Conservation (phyloP, 2,113 vertebrate species). For the Tachuris rubrigastra region DNA sequence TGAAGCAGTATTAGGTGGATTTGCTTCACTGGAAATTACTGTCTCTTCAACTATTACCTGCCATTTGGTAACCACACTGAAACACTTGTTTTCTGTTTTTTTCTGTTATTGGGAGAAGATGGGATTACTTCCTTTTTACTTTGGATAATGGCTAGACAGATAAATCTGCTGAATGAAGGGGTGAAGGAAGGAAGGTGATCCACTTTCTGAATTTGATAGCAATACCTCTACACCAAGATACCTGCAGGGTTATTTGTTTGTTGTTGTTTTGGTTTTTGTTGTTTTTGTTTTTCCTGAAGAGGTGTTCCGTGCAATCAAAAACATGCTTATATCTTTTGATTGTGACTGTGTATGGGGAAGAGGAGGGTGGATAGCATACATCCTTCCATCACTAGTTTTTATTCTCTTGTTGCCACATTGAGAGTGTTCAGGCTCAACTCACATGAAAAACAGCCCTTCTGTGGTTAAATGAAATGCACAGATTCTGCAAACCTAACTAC, state of each 20-base stretch:
- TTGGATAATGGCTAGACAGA: background rate
- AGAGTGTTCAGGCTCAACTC: background rate
- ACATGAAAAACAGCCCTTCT: background rate
- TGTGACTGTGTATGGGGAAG: background rate
- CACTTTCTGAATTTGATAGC: background rate
- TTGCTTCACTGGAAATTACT: background rate
- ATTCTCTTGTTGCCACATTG: background rate
- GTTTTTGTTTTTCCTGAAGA: background rate
- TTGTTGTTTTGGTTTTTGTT: background rate
- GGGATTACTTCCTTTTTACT: background rate
- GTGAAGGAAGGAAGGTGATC: background rate
- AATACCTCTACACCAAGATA: background rate
- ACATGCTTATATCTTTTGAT: background rate
- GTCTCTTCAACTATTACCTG: background rate
- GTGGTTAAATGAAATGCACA: rapidly evolving
- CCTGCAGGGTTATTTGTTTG: background rate
- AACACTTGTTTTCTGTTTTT: background rate
- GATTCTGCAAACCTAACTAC: background rate
- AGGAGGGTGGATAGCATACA: background rate
- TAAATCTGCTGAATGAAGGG: background rate
- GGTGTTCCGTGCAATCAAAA: background rate
- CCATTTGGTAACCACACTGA: background rate
- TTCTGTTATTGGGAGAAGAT: background rate
- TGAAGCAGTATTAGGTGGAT: background rate
- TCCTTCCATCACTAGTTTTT: background rate